These are phyloP conservation scores for Pristiophorus japonicus DNA, from an alignment of 2,113 vertebrate genomes.

Conservation along the genomic window DNA sequence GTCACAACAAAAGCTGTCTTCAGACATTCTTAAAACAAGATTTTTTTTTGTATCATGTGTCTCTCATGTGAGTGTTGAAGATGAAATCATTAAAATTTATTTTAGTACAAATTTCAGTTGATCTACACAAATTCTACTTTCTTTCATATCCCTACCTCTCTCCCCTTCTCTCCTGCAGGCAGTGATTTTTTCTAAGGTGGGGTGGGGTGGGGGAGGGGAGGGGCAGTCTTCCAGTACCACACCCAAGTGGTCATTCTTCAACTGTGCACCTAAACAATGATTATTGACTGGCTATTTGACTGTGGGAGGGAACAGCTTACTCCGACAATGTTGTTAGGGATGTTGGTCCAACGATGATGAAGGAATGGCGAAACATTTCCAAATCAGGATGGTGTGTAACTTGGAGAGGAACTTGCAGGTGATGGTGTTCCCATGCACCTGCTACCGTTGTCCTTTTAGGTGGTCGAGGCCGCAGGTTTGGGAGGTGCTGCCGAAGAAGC, in stretches of 20 bases:
- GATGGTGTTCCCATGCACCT: too few species aligned
- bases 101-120: not conserved
- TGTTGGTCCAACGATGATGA: too few species aligned
- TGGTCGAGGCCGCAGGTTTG: too few species aligned
- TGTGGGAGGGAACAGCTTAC: not conserved
- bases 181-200: too few species aligned
- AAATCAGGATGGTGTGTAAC: too few species aligned
- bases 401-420: too few species aligned
- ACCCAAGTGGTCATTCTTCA: not conserved
- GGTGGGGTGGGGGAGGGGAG: too few species aligned
- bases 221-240: not conserved
- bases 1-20: constrained; percentile 33
- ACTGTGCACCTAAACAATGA: not conserved
- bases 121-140: not conserved
- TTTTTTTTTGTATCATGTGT: not conserved
- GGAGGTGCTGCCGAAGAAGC: too few species aligned
- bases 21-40: not conserved
- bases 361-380: too few species aligned
- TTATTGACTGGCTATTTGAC: not conserved
- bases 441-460: too few species aligned
- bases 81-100: not conserved
- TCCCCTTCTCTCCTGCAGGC: not conserved
- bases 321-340: too few species aligned
- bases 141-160: not conserved
- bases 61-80: not conserved